Percentiles rank a stretch among this genome's conserved stretches.
phyloP scores from a whole-genome alignment of 1,140 invertebrate species.

The Potamilus streckersoni region DNA sequence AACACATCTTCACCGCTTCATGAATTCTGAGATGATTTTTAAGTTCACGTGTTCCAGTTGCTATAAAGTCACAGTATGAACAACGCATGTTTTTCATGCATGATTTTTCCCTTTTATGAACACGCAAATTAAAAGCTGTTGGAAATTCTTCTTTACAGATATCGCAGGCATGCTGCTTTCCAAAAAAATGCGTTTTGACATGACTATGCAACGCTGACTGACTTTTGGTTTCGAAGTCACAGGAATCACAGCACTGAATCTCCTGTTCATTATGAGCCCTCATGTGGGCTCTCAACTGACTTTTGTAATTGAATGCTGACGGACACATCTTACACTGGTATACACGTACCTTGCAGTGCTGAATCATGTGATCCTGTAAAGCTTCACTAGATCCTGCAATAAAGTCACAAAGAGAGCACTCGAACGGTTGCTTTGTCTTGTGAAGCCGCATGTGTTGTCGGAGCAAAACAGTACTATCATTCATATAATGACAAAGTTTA shows the following conservation, averaged over 20 bases:
- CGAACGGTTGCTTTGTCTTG: slow-evolving; percentile 60
- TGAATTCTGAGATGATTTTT: slow-evolving; percentile 32
- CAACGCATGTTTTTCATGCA: slow-evolving; percentile 41
- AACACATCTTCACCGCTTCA: slow-evolving; percentile 21
- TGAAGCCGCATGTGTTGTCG: slow-evolving; percentile 65
- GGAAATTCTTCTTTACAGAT: slow-evolving; percentile 47
- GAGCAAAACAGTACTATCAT: slow-evolving; percentile 47
- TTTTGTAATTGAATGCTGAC: slow-evolving; percentile 64
- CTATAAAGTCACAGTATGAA: slow-evolving; percentile 47
- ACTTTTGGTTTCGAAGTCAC: slow-evolving; percentile 59
- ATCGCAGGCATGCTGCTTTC: slow-evolving; percentile 44
- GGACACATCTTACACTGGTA: slow-evolving; percentile 64
- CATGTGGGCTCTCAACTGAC: slow-evolving; percentile 66
- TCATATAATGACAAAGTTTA: slow-evolving; percentile 64
- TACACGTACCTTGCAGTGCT: slow-evolving; percentile 64
- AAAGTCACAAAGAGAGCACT: slow-evolving; percentile 64
- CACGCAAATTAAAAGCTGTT: slow-evolving; percentile 40
- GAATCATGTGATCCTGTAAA: slow-evolving; percentile 65
- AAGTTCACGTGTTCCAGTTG: slow-evolving; percentile 23
- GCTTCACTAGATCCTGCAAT: slow-evolving; percentile 56
- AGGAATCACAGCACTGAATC: slow-evolving; percentile 57
- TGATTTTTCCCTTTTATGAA: slow-evolving; percentile 42
- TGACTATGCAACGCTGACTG: slow-evolving; percentile 51
- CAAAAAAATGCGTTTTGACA: slow-evolving; percentile 45
- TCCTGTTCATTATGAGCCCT: slow-evolving; percentile 62